Conservation (phyloP, 1,140 invertebrate species). For the Drosophila elegans region DNA sequence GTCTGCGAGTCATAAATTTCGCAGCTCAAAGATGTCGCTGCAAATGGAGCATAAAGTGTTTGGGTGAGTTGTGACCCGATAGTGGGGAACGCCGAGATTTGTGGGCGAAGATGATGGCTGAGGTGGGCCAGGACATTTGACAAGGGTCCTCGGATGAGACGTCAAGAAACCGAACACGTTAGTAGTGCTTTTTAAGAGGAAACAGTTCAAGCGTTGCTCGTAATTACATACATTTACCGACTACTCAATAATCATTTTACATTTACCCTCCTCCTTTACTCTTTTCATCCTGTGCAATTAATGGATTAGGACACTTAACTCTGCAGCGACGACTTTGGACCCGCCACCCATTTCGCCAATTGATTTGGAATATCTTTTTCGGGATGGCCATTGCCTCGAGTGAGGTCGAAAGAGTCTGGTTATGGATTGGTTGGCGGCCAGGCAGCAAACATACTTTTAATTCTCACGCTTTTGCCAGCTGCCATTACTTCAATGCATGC, state of each 20-base stretch:
- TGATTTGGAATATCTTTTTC: slow-evolving; percentile 25
- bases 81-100: slow-evolving; percentile 27
- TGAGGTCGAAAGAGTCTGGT: slow-evolving; percentile 10
- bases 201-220: neutral
- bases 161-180: slow-evolving; percentile 11
- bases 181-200: slow-evolving; percentile 12
- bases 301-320: slow-evolving; percentile 8
- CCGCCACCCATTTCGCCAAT: slow-evolving; percentile 18
- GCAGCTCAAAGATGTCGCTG: slow-evolving; percentile 62
- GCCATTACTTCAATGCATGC: slow-evolving; percentile 55
- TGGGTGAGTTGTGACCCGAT: slow-evolving; percentile 33
- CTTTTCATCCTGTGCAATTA: slow-evolving; percentile 9
- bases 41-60: slow-evolving; percentile 58
- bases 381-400: slow-evolving; percentile 8
- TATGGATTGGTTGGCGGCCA: slow-evolving; percentile 20
- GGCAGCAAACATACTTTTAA: slow-evolving; percentile 74
- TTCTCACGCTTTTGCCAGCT: slow-evolving; percentile 68
- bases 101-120: slow-evolving; percentile 13
- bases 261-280: neutral
- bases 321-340: slow-evolving; percentile 4
- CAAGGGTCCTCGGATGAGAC: slow-evolving; percentile 26
- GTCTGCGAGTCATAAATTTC: slow-evolving; percentile 53
- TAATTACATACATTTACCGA: slow-evolving; percentile 8
- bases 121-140: slow-evolving; percentile 29
- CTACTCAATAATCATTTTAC: slow-evolving; percentile 15